Percentiles rank a stretch among this genome's conserved stretches.
Evolutionary conservation across 2,113 vertebrate genomes (phyloP).

Genomic region (Brachyistius frenatus): DNA sequence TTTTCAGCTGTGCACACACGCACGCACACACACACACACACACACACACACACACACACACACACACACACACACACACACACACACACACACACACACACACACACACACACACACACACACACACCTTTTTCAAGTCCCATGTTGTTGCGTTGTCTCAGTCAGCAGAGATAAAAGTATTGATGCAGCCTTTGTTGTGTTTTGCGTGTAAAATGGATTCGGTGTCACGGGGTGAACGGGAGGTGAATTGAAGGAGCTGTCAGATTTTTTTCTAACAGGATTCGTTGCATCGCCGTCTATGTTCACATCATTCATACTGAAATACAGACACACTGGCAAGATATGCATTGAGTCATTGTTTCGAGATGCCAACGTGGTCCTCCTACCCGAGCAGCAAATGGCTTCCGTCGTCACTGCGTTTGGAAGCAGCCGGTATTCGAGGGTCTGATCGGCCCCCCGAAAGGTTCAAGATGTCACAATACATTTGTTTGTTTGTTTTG

Average conservation of each 20-base stretch:
- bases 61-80: background rate
- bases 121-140: slow-evolving; percentile 9
- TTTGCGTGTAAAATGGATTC: slow-evolving; percentile 25
- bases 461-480: background rate
- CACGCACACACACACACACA: background rate
- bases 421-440: background rate
- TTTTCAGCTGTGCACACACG: background rate
- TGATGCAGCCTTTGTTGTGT: slow-evolving; percentile 39
- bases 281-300: background rate
- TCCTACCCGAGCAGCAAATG: background rate
- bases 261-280: background rate
- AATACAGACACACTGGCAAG: background rate
- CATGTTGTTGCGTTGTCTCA: background rate
- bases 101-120: slow-evolving; percentile 4
- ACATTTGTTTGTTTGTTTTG: too few species aligned
- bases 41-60: background rate
- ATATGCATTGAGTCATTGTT: background rate
- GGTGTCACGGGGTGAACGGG: slow-evolving; percentile 24
- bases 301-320: slow-evolving; percentile 7
- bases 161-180: slow-evolving; percentile 40
- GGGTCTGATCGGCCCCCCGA: background rate
- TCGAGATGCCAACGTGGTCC: background rate
- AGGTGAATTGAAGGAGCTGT: slow-evolving; percentile 18
- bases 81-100: background rate
- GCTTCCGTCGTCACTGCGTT: background rate